A percentile compares a stretch with the other conserved stretches of the same genome.
Conservation (phyloP, 2,113 vertebrate species). For the Heterochromis multidens region DNA sequence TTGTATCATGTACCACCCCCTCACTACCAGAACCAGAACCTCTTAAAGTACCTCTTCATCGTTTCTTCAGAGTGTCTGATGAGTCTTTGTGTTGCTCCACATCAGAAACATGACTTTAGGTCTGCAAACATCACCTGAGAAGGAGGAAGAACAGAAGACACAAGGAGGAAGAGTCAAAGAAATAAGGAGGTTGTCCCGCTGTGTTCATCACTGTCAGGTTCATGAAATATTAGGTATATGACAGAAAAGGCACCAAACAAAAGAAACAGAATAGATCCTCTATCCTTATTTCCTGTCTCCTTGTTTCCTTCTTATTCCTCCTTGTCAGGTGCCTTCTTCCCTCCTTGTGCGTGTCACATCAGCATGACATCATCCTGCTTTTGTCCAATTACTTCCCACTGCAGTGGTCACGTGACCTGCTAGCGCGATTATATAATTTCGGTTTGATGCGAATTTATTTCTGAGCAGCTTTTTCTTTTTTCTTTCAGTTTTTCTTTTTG, state of each 20-base stretch:
- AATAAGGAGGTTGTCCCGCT: neutral
- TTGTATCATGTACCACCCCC: neutral
- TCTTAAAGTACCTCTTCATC: neutral
- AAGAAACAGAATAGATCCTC: neutral
- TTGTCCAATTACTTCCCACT: neutral
- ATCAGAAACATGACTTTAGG: neutral
- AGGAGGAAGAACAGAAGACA: no score
- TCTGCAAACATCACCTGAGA: neutral
- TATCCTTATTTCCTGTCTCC: neutral
- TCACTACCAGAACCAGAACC: neutral
- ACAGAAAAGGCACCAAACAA: neutral
- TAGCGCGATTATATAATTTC: conserved; percentile 29
- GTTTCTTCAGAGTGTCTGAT: neutral
- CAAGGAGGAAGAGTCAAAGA: neutral
- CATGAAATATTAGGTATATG: neutral
- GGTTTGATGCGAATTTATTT: neutral
- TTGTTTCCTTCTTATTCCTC: neutral
- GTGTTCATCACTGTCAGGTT: neutral
- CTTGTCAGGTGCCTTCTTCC: neutral
- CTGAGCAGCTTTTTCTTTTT: neutral
- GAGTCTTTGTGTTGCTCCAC: neutral
- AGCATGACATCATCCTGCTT: neutral
- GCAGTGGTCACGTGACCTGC: conserved; percentile 6
- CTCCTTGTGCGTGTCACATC: neutral
- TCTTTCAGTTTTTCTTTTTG: neutral